Evolutionary conservation across 2,113 vertebrate genomes (phyloP), one percentile per base, ranked within the genome.

Genomic region (Pyrgilauda ruficollis): DNA sequence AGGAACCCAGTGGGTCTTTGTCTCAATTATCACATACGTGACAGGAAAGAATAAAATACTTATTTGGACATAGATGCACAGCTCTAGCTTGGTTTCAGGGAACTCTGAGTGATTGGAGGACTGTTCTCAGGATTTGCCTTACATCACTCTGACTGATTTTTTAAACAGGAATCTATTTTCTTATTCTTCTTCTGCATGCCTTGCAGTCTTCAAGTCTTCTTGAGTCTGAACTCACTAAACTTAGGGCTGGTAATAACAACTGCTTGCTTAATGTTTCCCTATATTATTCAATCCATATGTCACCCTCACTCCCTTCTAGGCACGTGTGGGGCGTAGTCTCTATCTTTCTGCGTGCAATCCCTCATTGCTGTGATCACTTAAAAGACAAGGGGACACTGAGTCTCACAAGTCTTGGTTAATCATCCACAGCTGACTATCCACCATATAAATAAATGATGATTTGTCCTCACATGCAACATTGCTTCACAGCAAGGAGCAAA

Each of bases 251-350:
- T 72, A 81, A 84, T 53, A 69, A 66, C 17, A 88, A 62, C 8
- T 49, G 20, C 31, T 22, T 17, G 30, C 26, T 49, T 46, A 43
- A 52, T 9, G 17, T 47, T 66, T 33, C 46, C 33, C 10, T 50
- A 5, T 24, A 10, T 62, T 77, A 26, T 61, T 68, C 33, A 63
- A 68, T 27, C 19, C 66, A 55, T 44, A 67, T 30, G 14, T 35
- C 33, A 63, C 10, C 6, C 44, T 94, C 47, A 26, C 10, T 59
- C 13, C 39, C 33, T 76, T 44, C 55, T 16, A 15, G 23, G 74
- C 30, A n/a, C 0, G 0, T 16, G 26, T 31, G 33, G n/a, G 47
- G 61, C 1, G 8, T 6, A n/a, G 0, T 44, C 31, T 22, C 2
- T 23, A 21, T 19, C 37, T 21, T 70, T 56, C 55, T 46, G 20